Percentiles rank a stretch among this genome's conserved stretches.
Conservation (phyloP, 2,113 vertebrate species). For the Xiphophorus hellerii region DNA sequence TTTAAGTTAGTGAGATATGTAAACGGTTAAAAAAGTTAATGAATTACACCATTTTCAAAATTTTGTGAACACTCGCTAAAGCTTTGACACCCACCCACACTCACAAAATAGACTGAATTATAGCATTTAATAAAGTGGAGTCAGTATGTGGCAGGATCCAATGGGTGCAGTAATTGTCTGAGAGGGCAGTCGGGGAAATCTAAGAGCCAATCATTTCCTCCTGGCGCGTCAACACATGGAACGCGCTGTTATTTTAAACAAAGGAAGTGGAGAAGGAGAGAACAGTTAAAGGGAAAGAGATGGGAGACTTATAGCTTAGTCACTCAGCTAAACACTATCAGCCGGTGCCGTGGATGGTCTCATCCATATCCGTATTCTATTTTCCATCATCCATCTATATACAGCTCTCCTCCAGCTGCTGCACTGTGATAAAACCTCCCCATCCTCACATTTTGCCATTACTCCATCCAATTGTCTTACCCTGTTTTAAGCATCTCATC, state of each 20-base stretch:
- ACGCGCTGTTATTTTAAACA: slow-evolving; percentile 68
- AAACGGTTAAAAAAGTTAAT: background rate
- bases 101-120: slow-evolving; percentile 28
- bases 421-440: slow-evolving; percentile 59
- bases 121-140: slow-evolving; percentile 59
- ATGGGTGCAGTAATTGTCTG: slow-evolving; percentile 64
- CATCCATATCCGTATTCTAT: slow-evolving; percentile 72
- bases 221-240: slow-evolving; percentile 66
- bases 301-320: slow-evolving; percentile 79
- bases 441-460: slow-evolving; percentile 45
- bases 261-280: slow-evolving; percentile 30
- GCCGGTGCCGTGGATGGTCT: slow-evolving; percentile 61
- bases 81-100: slow-evolving; percentile 26
- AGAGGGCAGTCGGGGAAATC: slow-evolving; percentile 41
- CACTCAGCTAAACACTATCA: slow-evolving; percentile 78
- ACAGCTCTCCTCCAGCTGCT: slow-evolving; percentile 46
- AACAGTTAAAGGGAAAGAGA: slow-evolving; percentile 32
- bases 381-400: slow-evolving; percentile 73
- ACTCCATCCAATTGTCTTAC: slow-evolving; percentile 57
- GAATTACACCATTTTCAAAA: slow-evolving; percentile 10
- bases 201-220: slow-evolving; percentile 74
- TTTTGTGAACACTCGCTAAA: slow-evolving; percentile 20
- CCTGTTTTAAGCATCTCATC: slow-evolving; percentile 62
- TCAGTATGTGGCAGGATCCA: slow-evolving; percentile 49
- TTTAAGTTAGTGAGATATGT: too few species aligned